Percentiles rank a stretch among this genome's conserved stretches.
Evolutionary conservation across 2,113 vertebrate species (phyloP).

Genomic region (Hyperopisus bebe): DNA sequence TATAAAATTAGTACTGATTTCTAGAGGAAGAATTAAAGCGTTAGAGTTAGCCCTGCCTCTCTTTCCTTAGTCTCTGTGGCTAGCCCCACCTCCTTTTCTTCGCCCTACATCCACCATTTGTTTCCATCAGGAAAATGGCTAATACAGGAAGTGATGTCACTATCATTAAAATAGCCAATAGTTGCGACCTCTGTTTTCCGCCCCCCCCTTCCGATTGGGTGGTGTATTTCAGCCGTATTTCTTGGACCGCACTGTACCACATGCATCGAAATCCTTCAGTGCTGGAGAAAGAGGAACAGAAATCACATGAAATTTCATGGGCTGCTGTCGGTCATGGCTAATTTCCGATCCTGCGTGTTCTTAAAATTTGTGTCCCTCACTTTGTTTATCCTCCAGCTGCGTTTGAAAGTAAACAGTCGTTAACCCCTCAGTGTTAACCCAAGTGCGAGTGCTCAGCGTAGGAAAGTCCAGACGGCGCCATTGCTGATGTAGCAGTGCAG

Average conservation of each 20-base stretch:
- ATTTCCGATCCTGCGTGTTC: not conserved
- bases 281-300: not conserved
- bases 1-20: not conserved
- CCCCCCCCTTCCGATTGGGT: not conserved
- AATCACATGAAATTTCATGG: not conserved
- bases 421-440: not conserved
- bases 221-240: not conserved
- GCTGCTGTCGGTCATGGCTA: not conserved
- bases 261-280: not conserved
- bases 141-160: conserved; percentile 66
- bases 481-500: not conserved
- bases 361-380: not conserved
- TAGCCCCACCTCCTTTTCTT: not conserved
- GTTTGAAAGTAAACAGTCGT: not conserved
- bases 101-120: conserved; percentile 60
- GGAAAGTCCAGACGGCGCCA: not conserved
- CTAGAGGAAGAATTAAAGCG: not conserved
- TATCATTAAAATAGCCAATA: conserved; percentile 31
- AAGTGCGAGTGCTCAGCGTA: not conserved
- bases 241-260: not conserved
- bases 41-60: not conserved
- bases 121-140: conserved; percentile 53
- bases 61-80: not conserved
- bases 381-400: not conserved
- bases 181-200: not conserved